Evolutionary conservation across 2,797 vertebrate species (phyloP).

Genomic region (Crenuchus spilurus): DNA sequence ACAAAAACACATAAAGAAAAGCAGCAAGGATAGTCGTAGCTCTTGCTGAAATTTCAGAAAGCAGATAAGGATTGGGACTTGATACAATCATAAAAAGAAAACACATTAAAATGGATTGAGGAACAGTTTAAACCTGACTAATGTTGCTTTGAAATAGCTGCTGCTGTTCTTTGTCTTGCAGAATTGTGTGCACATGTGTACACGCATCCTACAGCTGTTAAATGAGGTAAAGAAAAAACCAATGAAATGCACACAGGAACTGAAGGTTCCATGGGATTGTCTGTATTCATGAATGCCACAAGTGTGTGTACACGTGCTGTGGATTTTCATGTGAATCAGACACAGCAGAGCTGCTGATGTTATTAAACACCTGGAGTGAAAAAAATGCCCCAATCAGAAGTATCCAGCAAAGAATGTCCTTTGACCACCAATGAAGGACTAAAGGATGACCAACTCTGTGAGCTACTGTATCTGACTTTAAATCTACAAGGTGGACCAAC

Average conservation of each 20-base stretch:
- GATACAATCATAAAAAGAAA: conserved; percentile 36
- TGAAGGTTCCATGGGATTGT: no score
- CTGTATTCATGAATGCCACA: not conserved
- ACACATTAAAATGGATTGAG: conserved; percentile 36
- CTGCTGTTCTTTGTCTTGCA: conserved; percentile 15
- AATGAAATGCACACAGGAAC: not conserved
- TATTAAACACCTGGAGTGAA: no score
- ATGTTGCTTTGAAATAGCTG: conserved; percentile 35
- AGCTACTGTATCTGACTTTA: no score
- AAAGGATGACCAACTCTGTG: no score
- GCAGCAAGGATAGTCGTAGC: not conserved
- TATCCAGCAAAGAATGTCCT: no score
- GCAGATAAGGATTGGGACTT: conserved; percentile 11
- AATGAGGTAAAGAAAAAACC: not conserved
- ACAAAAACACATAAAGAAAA: conserved; percentile 60
- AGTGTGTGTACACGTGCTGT: not conserved
- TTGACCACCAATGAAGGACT: no score
- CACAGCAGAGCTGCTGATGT: no score
- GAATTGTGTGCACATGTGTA: not conserved
- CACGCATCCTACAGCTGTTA: not conserved
- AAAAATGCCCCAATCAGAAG: no score
- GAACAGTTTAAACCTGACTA: conserved; percentile 43
- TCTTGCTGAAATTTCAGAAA: not conserved
- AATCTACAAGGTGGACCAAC: no score
- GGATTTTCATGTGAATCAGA: not conserved